Percentiles rank a stretch among this genome's conserved stretches.
Evolutionary conservation across 2,888 invertebrate genomes (phyloP).

Genomic region (Nephrotoma flavescens): DNA sequence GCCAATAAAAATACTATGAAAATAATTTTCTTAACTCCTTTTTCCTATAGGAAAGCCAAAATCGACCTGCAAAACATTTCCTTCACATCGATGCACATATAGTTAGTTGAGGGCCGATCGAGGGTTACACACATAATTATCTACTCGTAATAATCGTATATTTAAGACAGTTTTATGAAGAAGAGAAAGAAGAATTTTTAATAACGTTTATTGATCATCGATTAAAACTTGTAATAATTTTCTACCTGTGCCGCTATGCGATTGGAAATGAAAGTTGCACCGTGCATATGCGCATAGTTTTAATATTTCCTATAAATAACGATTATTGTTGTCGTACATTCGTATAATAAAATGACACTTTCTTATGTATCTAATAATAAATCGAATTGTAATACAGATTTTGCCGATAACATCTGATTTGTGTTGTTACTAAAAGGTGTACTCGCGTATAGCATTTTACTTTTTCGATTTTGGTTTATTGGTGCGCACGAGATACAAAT

Average conservation of each 20-base stretch:
- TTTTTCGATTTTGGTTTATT: background rate
- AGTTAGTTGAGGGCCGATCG: no score
- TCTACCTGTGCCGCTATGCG: background rate
- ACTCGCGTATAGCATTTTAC: background rate
- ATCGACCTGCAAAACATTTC: no score
- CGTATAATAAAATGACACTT: background rate
- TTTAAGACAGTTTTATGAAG: background rate
- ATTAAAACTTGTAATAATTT: background rate
- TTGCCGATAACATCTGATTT: background rate
- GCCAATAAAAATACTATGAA: no score
- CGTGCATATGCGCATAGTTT: background rate
- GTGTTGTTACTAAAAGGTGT: background rate
- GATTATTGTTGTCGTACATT: background rate
- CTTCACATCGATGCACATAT: no score
- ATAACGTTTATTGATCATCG: background rate
- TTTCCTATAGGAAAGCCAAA: no score
- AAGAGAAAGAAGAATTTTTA: background rate
- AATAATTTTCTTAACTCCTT: no score
- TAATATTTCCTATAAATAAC: background rate
- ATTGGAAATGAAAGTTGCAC: background rate
- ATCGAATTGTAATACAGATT: background rate
- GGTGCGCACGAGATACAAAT: background rate
- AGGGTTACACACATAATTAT: no score
- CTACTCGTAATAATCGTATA: no score
- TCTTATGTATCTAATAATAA: background rate